Evolutionary conservation across 1,140 invertebrate genomes (phyloP).

Genomic region (Oncopodura yosiiana): DNA sequence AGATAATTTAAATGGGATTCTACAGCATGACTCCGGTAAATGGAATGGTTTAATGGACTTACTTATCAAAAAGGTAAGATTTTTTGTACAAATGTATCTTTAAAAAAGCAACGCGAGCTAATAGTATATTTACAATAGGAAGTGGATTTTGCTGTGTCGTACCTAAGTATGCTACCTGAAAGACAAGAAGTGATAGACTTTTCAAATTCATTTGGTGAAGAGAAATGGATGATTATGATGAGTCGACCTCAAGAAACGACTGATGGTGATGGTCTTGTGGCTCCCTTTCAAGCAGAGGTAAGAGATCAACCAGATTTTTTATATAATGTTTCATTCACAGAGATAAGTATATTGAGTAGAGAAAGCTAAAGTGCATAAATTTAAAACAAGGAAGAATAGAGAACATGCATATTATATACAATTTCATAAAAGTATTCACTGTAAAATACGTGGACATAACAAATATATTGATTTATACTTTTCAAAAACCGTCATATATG

Average conservation of each 20-base stretch:
- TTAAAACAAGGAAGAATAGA: too few relatives aligned
- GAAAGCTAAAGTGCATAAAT: too few relatives aligned
- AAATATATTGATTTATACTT: too few relatives aligned
- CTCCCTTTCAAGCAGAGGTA: conserved; percentile 58
- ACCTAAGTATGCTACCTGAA: conserved; percentile 57
- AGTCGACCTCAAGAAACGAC: conserved; percentile 66
- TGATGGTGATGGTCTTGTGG: conserved; percentile 67
- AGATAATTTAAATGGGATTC: conserved; percentile 21
- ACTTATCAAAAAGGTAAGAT: conserved; percentile 13
- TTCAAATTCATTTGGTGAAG: conserved; percentile 58
- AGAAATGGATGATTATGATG: conserved; percentile 64
- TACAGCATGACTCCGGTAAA: background rate
- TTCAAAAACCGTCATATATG: too few relatives aligned
- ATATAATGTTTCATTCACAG: background rate
- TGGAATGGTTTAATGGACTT: conserved; percentile 26
- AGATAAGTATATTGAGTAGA: too few relatives aligned
- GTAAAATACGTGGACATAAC: too few relatives aligned
- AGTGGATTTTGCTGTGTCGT: conserved; percentile 63
- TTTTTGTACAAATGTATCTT: background rate
- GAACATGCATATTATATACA: too few relatives aligned
- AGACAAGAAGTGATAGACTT: conserved; percentile 50
- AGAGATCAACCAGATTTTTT: conserved; percentile 12
- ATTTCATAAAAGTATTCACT: too few relatives aligned
- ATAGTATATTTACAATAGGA: conserved; percentile 43
- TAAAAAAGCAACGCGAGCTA: background rate